These are phyloP conservation scores for Meliscaeva auricollis DNA, from an alignment of 2,888 invertebrate genomes.

Conservation along the genomic window DNA sequence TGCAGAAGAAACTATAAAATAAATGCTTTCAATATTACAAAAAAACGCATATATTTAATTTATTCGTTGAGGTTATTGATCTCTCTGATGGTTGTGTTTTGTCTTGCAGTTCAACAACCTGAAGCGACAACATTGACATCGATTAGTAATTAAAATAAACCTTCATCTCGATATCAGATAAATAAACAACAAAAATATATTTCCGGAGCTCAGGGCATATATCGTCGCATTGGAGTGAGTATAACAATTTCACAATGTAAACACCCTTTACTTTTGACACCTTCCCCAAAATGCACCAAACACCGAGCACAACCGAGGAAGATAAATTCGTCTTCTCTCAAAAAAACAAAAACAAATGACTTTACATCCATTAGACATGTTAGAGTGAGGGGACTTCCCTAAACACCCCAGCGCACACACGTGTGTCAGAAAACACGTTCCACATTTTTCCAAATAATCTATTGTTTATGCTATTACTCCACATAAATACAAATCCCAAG, in stretches of 20 bases:
- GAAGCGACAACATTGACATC: conserved; percentile 71
- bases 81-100: background rate
- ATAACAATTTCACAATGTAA: conserved; percentile 57
- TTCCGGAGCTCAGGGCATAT: conserved; percentile 52
- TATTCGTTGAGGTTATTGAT: background rate
- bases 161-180: conserved; percentile 55
- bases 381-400: background rate
- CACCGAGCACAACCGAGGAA: background rate
- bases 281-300: conserved; percentile 32
- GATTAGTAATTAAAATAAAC: conserved; percentile 59
- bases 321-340: conserved; percentile 35
- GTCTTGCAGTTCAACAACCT: conserved; percentile 49
- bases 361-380: conserved; percentile 47
- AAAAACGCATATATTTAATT: too few species aligned
- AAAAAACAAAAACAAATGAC: conserved; percentile 66
- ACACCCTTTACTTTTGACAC: conserved; percentile 74
- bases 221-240: conserved; percentile 22
- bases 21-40: too few species aligned
- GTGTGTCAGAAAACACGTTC: conserved; percentile 67
- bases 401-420: conserved; percentile 32
- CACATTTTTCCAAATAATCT: conserved; percentile 56
- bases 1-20: too few species aligned
- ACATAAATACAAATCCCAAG: conserved; percentile 33
- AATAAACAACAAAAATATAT: conserved; percentile 65
- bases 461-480: conserved; percentile 57